phyloP scores from a whole-genome alignment of 2,113 vertebrate species.

The Corydoras maculifer region DNA sequence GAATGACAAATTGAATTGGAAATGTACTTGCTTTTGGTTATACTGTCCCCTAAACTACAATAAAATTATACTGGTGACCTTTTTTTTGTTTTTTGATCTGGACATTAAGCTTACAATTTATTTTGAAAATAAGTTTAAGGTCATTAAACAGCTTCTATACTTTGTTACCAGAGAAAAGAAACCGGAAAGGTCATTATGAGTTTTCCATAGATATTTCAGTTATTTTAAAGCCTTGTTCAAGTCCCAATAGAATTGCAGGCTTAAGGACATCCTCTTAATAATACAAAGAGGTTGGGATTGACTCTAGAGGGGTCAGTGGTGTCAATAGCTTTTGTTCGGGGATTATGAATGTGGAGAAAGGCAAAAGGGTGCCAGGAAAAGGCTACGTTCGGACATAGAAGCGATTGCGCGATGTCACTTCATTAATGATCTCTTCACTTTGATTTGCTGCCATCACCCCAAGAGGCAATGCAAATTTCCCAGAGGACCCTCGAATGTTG shows the following conservation, averaged over 20 bases:
- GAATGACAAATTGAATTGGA: conserved; percentile 9
- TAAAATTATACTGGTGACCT: too few species aligned
- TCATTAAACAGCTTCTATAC: conserved; percentile 32
- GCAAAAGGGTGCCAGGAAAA: conserved; percentile 35
- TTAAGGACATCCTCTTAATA: conserved; percentile 41
- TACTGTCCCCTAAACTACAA: not conserved
- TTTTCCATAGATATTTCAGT: conserved; percentile 37
- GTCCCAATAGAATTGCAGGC: conserved; percentile 10
- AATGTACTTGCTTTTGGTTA: not conserved
- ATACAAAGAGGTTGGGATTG: conserved; percentile 23
- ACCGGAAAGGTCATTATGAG: conserved; percentile 38
- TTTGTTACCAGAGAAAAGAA: conserved; percentile 18
- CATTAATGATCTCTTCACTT: conserved; percentile 62
- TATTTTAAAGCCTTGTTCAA: conserved; percentile 10
- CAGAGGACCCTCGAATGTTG: conserved; percentile 43
- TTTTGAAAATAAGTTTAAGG: not conserved
- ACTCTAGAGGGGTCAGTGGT: conserved; percentile 29
- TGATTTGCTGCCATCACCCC: conserved; percentile 53
- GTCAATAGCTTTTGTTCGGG: conserved; percentile 28
- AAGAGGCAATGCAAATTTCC: conserved; percentile 19
- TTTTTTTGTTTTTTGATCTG: not conserved
- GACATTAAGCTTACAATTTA: not conserved
- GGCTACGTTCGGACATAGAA: conserved; percentile 51
- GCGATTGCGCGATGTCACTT: conserved; percentile 44
- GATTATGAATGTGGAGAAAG: conserved; percentile 38